Conservation (phyloP, 2,888 invertebrate genomes). For the Watsonalla cultraria region DNA sequence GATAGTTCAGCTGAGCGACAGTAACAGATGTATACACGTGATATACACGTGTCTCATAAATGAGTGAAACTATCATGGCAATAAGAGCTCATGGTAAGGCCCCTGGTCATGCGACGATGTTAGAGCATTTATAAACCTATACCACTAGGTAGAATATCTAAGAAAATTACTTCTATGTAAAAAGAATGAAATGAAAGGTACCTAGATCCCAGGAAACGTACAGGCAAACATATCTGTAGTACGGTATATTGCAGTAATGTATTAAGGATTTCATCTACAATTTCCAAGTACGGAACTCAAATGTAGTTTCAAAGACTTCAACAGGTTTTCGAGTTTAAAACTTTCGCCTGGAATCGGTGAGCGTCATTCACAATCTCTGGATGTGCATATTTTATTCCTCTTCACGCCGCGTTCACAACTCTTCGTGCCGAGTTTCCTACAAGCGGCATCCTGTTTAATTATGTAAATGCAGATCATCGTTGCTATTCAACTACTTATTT, state of each 20-base stretch:
- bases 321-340: conserved; percentile 49
- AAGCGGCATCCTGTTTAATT: conserved; percentile 46
- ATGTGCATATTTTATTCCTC: conserved; percentile 66
- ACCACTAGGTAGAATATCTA: no score
- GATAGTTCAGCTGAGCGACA: no score
- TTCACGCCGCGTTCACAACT: conserved; percentile 8
- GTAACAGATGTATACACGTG: no score
- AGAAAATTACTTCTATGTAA: no score
- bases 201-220: no score
- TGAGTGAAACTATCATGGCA: no score
- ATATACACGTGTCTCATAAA: no score
- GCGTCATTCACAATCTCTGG: conserved; percentile 44
- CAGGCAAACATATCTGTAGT: not conserved
- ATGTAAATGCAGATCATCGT: conserved; percentile 53
- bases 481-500: conserved; percentile 43
- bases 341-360: conserved; percentile 34
- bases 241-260: conserved; percentile 8
- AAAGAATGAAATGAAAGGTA: no score
- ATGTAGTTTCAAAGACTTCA: conserved; percentile 47
- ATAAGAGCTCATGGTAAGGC: no score
- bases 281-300: conserved; percentile 31
- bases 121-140: no score
- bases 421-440: conserved; percentile 15
- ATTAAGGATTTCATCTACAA: conserved; percentile 24
- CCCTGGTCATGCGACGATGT: no score